Base-by-base conservation (phyloP, 2,888 invertebrate species). In the Caenorhabditis zanzibari region DNA sequence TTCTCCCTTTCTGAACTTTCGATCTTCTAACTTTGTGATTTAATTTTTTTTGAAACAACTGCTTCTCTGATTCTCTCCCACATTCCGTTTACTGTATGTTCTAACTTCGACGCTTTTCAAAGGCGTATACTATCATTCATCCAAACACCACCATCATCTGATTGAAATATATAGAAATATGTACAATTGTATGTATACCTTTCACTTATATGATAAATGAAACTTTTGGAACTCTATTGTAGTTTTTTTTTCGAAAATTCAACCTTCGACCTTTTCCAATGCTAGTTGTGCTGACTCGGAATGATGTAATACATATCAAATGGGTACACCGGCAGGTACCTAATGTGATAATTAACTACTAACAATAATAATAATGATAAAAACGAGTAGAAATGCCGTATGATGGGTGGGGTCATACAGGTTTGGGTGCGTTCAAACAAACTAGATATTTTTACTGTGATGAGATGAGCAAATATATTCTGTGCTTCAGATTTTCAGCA, bases 131-230 rank as follows among this genome's bases (percentile, higher is more conserved):
- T 7, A 2, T 38, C 9, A 14, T 10, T 41, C 22, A 28, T 35
- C 35, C 61, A 4, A 6, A 32, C 16, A 35, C n/a, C 35, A 19
- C 49, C n/a, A 66, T 14, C 22, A 68, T 61, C 61, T 38, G 44
- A 72, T 59, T 47, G 32, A 72, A 59, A 38, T 24, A 4, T 66
- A 47, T 38, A 19, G 44, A 16, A 24, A 64, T 74, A 74, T 76
- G 76, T 76, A 76, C 76, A 76, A 76, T 75, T 75, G 66, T 68
- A 72, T 72, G 44, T 41, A 71, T 69, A 49, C 49, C 28, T 59
- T 38, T 38, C 38, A 38, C 38, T 38, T 38, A 10, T 38, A 38
- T 38, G 38, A 38, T 38, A 38, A 38, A 38, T 38, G 12, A 38
- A 38, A 10, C 1, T 26, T 56, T 49, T n/a, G 12, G 49, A 49